Evolutionary conservation across 2,113 vertebrate genomes (phyloP).

Genomic region (Dendropsophus ebraccatus): DNA sequence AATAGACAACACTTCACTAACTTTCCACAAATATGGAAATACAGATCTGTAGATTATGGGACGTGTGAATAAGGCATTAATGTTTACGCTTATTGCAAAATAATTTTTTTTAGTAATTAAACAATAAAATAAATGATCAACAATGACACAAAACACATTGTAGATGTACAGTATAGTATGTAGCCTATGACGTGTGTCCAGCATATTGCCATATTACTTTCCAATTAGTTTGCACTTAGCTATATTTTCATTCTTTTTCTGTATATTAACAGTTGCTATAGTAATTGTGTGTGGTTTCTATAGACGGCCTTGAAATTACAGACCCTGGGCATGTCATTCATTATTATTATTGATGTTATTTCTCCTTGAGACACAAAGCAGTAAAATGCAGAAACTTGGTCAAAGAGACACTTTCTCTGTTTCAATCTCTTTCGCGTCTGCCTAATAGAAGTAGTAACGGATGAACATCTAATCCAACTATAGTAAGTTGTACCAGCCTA

Average conservation of each 20-base stretch:
- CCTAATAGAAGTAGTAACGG: background rate
- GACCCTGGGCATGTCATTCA: conserved; percentile 13
- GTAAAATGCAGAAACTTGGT: background rate
- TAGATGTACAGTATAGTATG: background rate
- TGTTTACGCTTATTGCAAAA: too few species aligned
- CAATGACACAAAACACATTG: background rate
- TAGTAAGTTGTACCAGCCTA: background rate
- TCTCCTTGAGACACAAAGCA: conserved; percentile 15
- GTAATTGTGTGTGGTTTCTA: background rate
- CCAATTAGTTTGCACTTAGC: background rate
- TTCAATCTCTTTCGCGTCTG: background rate
- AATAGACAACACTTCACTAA: too few species aligned
- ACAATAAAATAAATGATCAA: background rate
- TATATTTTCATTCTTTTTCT: background rate
- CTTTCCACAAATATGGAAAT: too few species aligned
- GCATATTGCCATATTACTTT: background rate
- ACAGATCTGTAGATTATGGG: too few species aligned
- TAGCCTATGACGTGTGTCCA: background rate
- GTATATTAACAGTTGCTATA: conserved; percentile 15
- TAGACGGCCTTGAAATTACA: conserved; percentile 4
- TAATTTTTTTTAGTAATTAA: too few species aligned
- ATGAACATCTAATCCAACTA: background rate
- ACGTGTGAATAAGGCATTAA: too few species aligned
- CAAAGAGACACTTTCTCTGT: background rate
- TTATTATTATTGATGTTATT: background rate